Evolutionary conservation across 1,140 invertebrate genomes (phyloP), one percentile per base, ranked within the genome.

Genomic region (Cydia strobilella): DNA sequence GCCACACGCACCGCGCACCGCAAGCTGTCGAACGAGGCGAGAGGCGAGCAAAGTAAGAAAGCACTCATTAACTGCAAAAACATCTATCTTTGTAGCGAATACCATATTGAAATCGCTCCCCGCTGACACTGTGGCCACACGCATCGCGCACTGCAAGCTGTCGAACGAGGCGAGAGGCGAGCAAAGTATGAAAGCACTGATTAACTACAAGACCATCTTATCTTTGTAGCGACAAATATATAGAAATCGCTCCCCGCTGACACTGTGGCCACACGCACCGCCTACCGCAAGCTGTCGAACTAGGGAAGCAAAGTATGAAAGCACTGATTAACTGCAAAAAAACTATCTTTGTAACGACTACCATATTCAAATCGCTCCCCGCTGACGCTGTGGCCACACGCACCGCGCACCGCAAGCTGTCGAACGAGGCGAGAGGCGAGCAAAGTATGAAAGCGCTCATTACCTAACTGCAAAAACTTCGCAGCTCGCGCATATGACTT

Each of bases 401-500:
- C 35, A 18, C 35, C 27, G 63, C 27, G 5, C 20, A 42, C 65
- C 65, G 35, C 65, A 35, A 69, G 27, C 65, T 39, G 27, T 69
- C 27, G n/a, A 69, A 42, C 27, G 27, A 66, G 13, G 65, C n/a
- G 27, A 27, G n/a, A n/a, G n/a, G n/a, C n/a, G n/a, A 66, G 63
- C 31, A 39, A 69, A 69, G 65, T 69, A 69, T 69, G 65, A 69
- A 69, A 69, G 65, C 31, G 20, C 31, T 39, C 35, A 69, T 69
- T 69, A 35, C n/a, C n/a, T n/a, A n/a, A 69, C 65, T 69, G 25
- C 13, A 66, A 66, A 35, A 66, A 69, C 65, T 69, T 66, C 25
- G 12, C 45, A 18, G 23, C 7, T 23, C 54, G 54, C 54, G 18
- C 20, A 59, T n/a, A 51, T 51, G 48, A 51, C 48, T 51, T 48